Base-by-base conservation (phyloP, 2,113 vertebrate genomes). In the Lepus timidus region DNA sequence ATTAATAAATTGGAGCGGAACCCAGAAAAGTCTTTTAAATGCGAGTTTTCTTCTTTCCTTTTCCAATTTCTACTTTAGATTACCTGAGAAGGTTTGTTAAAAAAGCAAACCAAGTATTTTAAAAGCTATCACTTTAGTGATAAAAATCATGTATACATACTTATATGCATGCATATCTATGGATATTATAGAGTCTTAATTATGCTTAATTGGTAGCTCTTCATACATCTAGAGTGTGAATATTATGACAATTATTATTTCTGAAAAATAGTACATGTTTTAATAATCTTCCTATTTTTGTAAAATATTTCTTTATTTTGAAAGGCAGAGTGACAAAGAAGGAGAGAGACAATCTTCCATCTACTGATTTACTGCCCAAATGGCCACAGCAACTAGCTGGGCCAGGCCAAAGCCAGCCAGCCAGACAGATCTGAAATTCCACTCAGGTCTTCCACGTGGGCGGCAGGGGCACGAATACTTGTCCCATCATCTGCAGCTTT, bases 1-100 rank as follows among this genome's bases (percentile, higher is more conserved):
- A 31, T 44, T 73, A 39, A 27, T 23, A 9, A 75, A 17, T 65
- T 68, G 31, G 44, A 65, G 4, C 68, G 44, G 23, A 94, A 85
- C 92, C 58, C 17, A 75, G 20, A 39, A 39, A 81, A 58, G 23
- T 61, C 13, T 36, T 90, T 90, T 52, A 95, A 75, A 67, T n/a
- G n/a, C 51, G 12, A 6, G 10, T 85, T 51, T 61, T 67, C 3
- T 49, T 75, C 12, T 44, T 55, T 61, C 68, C 3, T 93, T 85
- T 86, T 79, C 44, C 27, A 79, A 13, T 74, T 73, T 74, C 7
- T 14, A 82, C 83, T 84, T 89, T 62, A 76, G 27, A 31, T 8
- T 14, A 49, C 17, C 87, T 80, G 31, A 64, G 29, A 89, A 92
- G 39, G 39, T 39, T 39, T 39, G 64, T 85, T 73, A n/a, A 89